phyloP scores from a whole-genome alignment of 2,888 invertebrate species.

The Ophion obscuratus region DNA sequence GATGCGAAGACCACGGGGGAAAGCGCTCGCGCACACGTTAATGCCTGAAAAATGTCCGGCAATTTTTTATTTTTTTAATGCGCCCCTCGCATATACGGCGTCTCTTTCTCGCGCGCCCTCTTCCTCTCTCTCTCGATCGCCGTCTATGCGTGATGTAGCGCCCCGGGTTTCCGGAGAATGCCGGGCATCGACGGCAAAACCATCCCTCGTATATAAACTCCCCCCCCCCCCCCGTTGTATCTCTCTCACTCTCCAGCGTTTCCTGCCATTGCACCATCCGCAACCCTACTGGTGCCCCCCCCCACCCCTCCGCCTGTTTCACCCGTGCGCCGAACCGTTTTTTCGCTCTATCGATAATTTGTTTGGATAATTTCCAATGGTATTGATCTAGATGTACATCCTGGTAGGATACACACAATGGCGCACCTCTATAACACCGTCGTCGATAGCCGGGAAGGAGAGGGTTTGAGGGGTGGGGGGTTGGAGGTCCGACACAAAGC shows the following conservation, averaged over 20 bases:
- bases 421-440: constrained; percentile 71
- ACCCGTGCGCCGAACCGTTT: constrained; percentile 52
- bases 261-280: constrained; percentile 19
- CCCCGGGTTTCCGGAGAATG: constrained; percentile 74
- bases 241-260: constrained; percentile 10
- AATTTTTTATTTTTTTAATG: constrained; percentile 84
- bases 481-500: constrained; percentile 53
- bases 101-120: constrained; percentile 55
- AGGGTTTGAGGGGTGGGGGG: not conserved
- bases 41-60: constrained; percentile 84
- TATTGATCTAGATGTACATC: constrained; percentile 84
- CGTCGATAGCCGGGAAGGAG: constrained; percentile 54
- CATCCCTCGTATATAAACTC: constrained; percentile 39
- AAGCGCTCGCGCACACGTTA: constrained; percentile 76
- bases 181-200: constrained; percentile 59
- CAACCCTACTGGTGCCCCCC: constrained; percentile 22
- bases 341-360: constrained; percentile 82
- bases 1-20: constrained; percentile 37
- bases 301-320: constrained; percentile 29
- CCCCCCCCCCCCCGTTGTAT: not conserved
- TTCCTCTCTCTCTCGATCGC: constrained; percentile 55
- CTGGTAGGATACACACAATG: constrained; percentile 81
- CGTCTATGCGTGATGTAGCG: constrained; percentile 82
- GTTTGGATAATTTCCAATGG: constrained; percentile 84
- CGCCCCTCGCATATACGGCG: constrained; percentile 70